These are phyloP conservation scores for Hormiphora californensis DNA, from an alignment of 37 sponge, comb jelly and placozoan genomes.

Conservation along the genomic window DNA sequence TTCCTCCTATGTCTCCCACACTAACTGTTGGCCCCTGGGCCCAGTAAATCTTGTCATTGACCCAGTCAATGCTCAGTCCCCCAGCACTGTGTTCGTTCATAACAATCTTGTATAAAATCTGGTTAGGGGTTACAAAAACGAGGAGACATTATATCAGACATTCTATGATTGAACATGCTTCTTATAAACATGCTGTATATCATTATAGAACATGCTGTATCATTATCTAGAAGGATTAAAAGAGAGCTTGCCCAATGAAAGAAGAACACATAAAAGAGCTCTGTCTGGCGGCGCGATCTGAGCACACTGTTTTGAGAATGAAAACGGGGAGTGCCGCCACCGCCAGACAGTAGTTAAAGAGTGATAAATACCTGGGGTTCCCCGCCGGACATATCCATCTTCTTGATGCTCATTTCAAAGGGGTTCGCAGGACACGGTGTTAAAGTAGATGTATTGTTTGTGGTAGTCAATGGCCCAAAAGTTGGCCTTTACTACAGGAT, in stretches of 20 bases:
- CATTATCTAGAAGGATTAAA: too few species aligned
- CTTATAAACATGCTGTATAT: too few species aligned
- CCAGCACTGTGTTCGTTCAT: background rate
- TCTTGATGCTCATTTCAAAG: background rate
- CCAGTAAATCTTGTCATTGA: conserved; percentile 36
- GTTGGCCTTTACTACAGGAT: background rate
- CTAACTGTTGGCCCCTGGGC: background rate
- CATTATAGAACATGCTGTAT: too few species aligned
- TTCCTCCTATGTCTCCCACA: conserved; percentile 1
- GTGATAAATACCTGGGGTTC: conserved; percentile 1
- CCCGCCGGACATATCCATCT: background rate
- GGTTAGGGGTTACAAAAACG: conserved; percentile 29
- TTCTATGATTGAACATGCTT: too few species aligned
- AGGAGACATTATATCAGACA: too few species aligned
- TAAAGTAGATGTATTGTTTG: background rate
- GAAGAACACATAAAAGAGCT: too few species aligned
- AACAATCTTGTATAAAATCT: conserved; percentile 37
- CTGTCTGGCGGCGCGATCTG: too few species aligned
- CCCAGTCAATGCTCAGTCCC: background rate
- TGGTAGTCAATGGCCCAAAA: conserved; percentile 14
- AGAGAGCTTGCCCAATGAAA: too few species aligned
- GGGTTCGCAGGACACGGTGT: background rate
- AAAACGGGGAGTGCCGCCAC: too few species aligned
- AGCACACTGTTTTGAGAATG: too few species aligned
- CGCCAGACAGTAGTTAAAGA: too few species aligned